A percentile compares a stretch with the other conserved stretches of the same genome.
Conservation (phyloP, 2,888 invertebrate genomes). For the Atethmia centrago region DNA sequence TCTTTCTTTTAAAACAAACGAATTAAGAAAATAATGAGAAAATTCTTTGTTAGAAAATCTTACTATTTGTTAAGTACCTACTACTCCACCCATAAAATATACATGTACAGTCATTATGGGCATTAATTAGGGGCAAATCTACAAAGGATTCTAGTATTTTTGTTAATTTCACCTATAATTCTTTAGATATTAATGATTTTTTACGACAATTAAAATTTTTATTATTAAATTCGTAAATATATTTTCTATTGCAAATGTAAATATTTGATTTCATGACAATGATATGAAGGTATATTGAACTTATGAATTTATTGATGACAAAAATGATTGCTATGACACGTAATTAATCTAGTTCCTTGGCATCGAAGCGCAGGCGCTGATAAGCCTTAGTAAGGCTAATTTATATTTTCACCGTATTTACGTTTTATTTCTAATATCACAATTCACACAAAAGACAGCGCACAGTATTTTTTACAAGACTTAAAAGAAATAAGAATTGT, state of each 20-base stretch:
- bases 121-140: conserved; percentile 38
- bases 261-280: conserved; percentile 47
- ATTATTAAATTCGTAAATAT: conserved; percentile 27
- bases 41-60: conserved; percentile 23
- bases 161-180: conserved; percentile 7
- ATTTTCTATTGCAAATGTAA: conserved; percentile 38
- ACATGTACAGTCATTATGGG: conserved; percentile 13
- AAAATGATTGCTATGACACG: conserved; percentile 45
- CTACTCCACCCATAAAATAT: conserved; percentile 12
- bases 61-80: neutral
- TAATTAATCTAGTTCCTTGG: conserved; percentile 50
- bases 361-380: conserved; percentile 49
- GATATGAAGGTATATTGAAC: conserved; percentile 61
- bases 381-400: conserved; percentile 43
- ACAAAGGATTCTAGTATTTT: conserved; percentile 35
- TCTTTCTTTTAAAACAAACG: conserved; percentile 30
- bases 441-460: conserved; percentile 59
- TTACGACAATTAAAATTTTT: conserved; percentile 27
- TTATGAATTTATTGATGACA: conserved; percentile 33
- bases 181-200: conserved; percentile 18
- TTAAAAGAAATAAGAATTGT: neutral
- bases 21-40: conserved; percentile 45
- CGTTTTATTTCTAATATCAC: conserved; percentile 48
- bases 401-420: conserved; percentile 19
- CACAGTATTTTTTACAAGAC: conserved; percentile 2